phyloP scores from a whole-genome alignment of 2,888 invertebrate genomes.

The Noctua janthina region DNA sequence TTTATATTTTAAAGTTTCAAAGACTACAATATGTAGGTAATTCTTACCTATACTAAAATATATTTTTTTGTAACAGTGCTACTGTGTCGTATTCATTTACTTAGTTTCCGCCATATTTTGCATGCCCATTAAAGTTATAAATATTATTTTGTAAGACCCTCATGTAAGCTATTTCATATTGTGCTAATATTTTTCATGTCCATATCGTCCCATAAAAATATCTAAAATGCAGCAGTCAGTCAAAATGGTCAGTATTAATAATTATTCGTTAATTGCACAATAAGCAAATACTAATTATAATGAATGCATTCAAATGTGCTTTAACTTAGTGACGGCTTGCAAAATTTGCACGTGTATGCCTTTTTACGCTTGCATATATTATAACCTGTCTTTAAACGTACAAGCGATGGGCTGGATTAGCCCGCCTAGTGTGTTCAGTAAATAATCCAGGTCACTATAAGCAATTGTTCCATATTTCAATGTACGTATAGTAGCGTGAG shows the following conservation, averaged over 20 bases:
- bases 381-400: not conserved
- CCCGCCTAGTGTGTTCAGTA: not conserved
- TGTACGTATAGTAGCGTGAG: not conserved
- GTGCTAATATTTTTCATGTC: slow-evolving; percentile 44
- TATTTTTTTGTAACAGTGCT: slow-evolving; percentile 3
- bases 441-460: not conserved
- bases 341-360: slow-evolving; percentile 43
- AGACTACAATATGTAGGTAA: not conserved
- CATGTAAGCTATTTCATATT: slow-evolving; percentile 27
- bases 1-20: slow-evolving; percentile 2
- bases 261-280: slow-evolving; percentile 55
- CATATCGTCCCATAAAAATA: slow-evolving; percentile 40
- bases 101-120: slow-evolving; percentile 26
- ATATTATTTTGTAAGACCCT: slow-evolving; percentile 12
- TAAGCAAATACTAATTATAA: slow-evolving; percentile 41
- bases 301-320: slow-evolving; percentile 42
- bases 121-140: slow-evolving; percentile 34
- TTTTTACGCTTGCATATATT: slow-evolving; percentile 28
- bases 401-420: not conserved
- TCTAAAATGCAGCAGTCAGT: slow-evolving; percentile 84
- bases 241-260: slow-evolving; percentile 67
- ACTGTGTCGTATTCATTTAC: slow-evolving; percentile 23
- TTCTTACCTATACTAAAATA: not conserved
- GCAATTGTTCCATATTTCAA: not conserved
- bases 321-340: slow-evolving; percentile 36